Base-by-base conservation (phyloP, 2,797 vertebrate species). In the Tympanoctomys barrerae region DNA sequence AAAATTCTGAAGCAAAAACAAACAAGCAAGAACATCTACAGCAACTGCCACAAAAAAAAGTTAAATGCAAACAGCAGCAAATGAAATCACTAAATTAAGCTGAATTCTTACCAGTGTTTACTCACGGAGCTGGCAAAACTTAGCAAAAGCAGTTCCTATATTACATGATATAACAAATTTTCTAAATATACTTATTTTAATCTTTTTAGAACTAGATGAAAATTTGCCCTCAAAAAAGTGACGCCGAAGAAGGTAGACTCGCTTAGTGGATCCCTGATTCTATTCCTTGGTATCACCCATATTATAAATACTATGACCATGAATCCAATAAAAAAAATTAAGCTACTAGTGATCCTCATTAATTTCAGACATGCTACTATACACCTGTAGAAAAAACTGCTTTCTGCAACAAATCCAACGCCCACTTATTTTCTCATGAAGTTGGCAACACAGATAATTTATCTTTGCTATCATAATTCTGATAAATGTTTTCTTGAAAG, bases 41-140 rank as follows among this genome's bases (percentile, higher is more conserved):
- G 87, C 92, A 96, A 88, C 70, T 78, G 88, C n/a, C 66, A 92
- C 26, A 28, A 54, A 78, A 46, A 46, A 88, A 81, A 89, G 18
- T 66, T 89, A 92, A 96, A 92, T 80, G 49, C 81, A 86, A 92
- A 94, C 71, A 57, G 66, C 52, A 91, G 81, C n/a, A 95, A 83
- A 93, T n/a, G 91, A 87, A 97, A 39, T 95, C 82, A 96, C 82
- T 95, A 88, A 87, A 92, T 91, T 24, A 92, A 80, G 91, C 84
- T 94, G 90, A 94, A 94, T 90, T 96, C 92, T 94, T 85, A 96
- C 62, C 49, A 90, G 61, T 88, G 85, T 97, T 97, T 96, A 92
- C 84, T 94, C 90, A 90, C 57, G 91, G 92, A 68, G 68, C 90
- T 79, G 88, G 86, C 61, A 95, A 94, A 96, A 94, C 82, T 95